Evolutionary conservation across 1,140 invertebrate genomes (phyloP).

Genomic region (Mizuhopecten yessoensis): DNA sequence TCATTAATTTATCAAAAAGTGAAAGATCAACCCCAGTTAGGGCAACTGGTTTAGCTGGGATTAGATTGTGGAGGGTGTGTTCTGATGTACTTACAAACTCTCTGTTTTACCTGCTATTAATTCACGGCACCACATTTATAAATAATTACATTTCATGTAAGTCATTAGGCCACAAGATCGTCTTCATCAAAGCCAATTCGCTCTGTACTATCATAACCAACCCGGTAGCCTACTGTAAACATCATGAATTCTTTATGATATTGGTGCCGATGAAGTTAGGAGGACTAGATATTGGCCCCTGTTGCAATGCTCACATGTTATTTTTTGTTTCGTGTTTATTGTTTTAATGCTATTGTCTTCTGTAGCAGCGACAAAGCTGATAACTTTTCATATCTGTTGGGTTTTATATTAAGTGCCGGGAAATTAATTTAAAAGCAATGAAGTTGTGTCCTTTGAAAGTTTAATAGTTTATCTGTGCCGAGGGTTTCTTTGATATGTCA

Average conservation of each 20-base stretch:
- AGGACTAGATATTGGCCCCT: slow-evolving; percentile 1
- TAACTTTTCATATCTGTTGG: background rate
- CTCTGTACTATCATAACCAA: slow-evolving; percentile 20
- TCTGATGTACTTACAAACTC: background rate
- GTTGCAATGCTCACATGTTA: background rate
- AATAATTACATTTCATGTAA: slow-evolving; percentile 40
- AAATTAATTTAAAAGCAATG: slow-evolving; percentile 40
- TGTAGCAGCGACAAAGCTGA: slow-evolving; percentile 4
- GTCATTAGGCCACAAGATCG: background rate
- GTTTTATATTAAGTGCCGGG: slow-evolving; percentile 26
- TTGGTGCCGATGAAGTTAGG: background rate
- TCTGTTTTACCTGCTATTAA: background rate
- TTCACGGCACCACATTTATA: slow-evolving; percentile 2
- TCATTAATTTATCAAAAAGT: no score
- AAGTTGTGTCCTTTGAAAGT: slow-evolving; percentile 34
- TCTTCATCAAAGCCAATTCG: background rate
- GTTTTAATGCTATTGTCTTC: slow-evolving; percentile 33
- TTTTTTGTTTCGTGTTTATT: background rate
- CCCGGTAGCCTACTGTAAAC: background rate
- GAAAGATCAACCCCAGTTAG: no score
- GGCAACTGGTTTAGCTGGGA: no score
- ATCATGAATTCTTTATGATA: slow-evolving; percentile 29
- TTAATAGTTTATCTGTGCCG: slow-evolving; percentile 30
- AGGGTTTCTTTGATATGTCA: slow-evolving; percentile 39
- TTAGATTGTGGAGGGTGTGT: background rate